A percentile compares a stretch with the other conserved stretches of the same genome.
Conservation (phyloP, 2,113 vertebrate genomes). For the Pica pica region DNA sequence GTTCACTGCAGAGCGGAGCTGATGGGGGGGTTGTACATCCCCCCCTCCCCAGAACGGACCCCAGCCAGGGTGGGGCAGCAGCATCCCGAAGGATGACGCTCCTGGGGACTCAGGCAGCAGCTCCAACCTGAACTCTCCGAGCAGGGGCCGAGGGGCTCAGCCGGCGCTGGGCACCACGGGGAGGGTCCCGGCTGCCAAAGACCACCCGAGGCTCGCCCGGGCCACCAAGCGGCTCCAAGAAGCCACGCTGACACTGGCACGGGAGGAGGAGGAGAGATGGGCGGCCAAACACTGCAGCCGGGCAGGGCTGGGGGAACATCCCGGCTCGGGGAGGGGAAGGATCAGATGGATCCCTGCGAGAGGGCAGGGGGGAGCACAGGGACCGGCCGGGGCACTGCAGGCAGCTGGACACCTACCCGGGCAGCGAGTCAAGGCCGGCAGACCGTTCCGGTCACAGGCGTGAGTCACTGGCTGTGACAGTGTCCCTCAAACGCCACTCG, state of each 20-base stretch:
- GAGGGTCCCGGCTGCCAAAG: background rate
- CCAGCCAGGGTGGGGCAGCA: background rate
- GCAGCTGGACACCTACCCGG: background rate
- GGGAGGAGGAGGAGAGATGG: background rate
- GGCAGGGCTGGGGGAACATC: background rate
- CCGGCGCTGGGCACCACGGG: background rate
- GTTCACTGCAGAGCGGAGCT: rapidly evolving
- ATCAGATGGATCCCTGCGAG: background rate
- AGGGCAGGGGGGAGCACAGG: background rate
- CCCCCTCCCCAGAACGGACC: background rate
- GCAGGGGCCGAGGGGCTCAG: background rate
- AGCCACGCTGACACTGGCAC: background rate
- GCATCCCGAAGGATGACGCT: background rate
- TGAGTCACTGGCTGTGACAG: background rate
- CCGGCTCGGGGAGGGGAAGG: background rate
- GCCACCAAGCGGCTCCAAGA: rapidly evolving
- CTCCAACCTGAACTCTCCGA: background rate
- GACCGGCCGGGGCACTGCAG: background rate
- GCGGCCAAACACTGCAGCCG: rapidly evolving
- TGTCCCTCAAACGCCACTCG: background rate
- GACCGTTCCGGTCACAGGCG: background rate
- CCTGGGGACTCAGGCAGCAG: background rate
- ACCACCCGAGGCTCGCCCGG: background rate
- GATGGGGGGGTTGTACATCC: background rate
- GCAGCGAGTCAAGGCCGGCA: background rate